Base-by-base conservation (phyloP, 2,113 vertebrate species). In the Melozone crissalis region DNA sequence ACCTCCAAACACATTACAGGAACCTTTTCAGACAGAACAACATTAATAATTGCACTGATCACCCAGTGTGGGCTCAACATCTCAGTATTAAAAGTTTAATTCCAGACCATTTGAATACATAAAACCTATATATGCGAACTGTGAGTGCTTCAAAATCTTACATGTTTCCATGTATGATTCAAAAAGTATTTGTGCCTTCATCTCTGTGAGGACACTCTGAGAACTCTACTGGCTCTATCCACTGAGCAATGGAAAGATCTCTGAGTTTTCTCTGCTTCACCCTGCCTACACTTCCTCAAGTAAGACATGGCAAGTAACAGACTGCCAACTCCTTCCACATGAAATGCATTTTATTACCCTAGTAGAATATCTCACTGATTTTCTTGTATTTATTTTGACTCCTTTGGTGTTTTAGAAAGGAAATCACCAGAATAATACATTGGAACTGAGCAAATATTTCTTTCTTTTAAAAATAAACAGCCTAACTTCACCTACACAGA, bases 381-480 rank as follows among this genome's bases (percentile, higher is more conserved):
- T 95, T 89, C 65, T 74, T 67, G 15, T 69, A 82, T 96, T 97
- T 95, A 13, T 92, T 89, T 95, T 91, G 72, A 84, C 10, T 92
- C 35, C 13, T 82, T 83, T 61, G 39, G 7, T 91, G 37, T 83
- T 95, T 95, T 83, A 89, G 35, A 89, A 89, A 85, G 83, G 71
- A 92, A 94, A 91, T 85, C 3, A 11, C 44, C 6, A 11, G 52
- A 94, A 79, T 66, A 63, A 62, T 55, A 41, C 4, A 2, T 41
- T 71, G 27, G 39, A 79, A 85, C 26, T 37, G 71, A 92, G 59
- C 8, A 91, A 91, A 59, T 82, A 66, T 67, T 77, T 77, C 31
- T 43, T 62, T 28, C 28, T 87, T 86, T 73, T 47, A 80, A 89
- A 89, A 95, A 83, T 43, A 73, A 82, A 18, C 37, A 82, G 18